These are phyloP conservation scores for Ametastegia equiseti DNA, from an alignment of 2,888 invertebrate genomes.

Conservation along the genomic window DNA sequence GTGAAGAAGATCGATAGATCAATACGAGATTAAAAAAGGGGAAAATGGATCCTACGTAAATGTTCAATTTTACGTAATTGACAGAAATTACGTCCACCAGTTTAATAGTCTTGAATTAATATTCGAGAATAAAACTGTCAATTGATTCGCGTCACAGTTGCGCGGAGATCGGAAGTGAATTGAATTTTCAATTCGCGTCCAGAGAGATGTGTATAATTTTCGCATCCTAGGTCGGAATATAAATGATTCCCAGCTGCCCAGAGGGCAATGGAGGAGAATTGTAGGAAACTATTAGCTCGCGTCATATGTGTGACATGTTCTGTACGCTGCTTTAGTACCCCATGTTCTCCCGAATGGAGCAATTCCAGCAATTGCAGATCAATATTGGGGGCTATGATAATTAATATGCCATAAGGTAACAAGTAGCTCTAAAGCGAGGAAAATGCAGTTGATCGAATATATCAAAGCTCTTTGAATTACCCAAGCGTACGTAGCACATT, in stretches of 20 bases:
- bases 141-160: background rate
- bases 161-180: background rate
- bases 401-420: no score
- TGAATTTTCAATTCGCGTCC: background rate
- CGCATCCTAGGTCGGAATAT: slow-evolving; percentile 14
- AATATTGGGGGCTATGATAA: background rate
- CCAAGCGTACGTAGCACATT: background rate
- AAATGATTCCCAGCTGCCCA: slow-evolving; percentile 1
- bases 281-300: slow-evolving; percentile 32
- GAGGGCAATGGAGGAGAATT: no score
- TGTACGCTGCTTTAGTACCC: background rate
- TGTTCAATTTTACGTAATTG: background rate
- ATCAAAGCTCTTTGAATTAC: background rate
- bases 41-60: background rate
- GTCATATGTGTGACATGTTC: background rate
- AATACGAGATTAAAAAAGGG: background rate
- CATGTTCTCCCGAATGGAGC: slow-evolving; percentile 11
- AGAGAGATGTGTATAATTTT: slow-evolving; percentile 25
- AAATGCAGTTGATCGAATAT: background rate
- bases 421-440: background rate
- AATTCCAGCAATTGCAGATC: slow-evolving; percentile 1
- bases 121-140: no score
- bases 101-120: no score
- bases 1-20: background rate
- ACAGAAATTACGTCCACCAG: no score